These are phyloP conservation scores for Zaprionus davidi DNA, from an alignment of 1,140 invertebrate genomes.

Conservation along the genomic window DNA sequence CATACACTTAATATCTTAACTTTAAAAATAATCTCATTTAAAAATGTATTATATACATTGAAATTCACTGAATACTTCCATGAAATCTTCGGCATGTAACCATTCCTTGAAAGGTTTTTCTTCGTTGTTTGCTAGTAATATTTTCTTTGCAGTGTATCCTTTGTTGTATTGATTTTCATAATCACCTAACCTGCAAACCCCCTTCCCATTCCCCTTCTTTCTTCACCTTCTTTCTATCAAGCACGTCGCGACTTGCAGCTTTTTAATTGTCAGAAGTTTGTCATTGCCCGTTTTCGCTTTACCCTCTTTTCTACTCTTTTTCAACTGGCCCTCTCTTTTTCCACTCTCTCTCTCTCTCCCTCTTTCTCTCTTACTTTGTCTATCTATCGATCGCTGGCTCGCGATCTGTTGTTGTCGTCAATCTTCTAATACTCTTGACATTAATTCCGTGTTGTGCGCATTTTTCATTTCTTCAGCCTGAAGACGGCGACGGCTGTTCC, in stretches of 20 bases:
- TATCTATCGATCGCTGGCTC: constrained; percentile 26
- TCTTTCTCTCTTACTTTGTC: neutral
- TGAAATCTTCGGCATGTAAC: no score
- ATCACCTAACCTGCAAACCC: constrained; percentile 11
- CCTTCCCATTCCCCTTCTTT: neutral
- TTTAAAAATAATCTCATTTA: no score
- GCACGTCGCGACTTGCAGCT: constrained; percentile 1
- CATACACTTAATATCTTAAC: no score
- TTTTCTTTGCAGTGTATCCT: neutral
- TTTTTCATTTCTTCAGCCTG: constrained; percentile 51
- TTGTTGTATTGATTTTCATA: constrained; percentile 59
- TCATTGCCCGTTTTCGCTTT: constrained; percentile 54
- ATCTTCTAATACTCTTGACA: constrained; percentile 69
- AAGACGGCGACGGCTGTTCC: neutral
- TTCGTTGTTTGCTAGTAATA: neutral
- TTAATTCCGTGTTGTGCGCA: constrained; percentile 73
- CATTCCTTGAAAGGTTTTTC: no score
- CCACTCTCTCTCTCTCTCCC: neutral
- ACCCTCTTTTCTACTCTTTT: neutral
- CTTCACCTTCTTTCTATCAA: neutral
- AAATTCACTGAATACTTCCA: no score
- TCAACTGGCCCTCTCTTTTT: neutral
- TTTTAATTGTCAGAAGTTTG: constrained; percentile 68
- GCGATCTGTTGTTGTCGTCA: constrained; percentile 55
- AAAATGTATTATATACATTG: no score